phyloP scores from a whole-genome alignment of 92 coral and sea anemone genomes.

The Montipora capitata region DNA sequence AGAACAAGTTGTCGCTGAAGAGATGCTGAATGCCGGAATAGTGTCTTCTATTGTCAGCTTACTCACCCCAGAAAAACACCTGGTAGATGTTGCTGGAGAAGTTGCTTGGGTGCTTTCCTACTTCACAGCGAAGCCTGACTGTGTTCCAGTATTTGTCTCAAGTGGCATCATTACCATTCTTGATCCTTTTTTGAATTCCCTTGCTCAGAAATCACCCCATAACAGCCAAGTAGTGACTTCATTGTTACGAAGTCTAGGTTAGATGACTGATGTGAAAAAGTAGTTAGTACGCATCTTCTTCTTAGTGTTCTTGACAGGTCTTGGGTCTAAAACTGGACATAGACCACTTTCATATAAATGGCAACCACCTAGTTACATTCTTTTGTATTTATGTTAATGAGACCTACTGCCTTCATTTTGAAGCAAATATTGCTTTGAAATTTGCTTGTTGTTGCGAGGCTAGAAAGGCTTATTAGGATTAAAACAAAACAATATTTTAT shows the following conservation, averaged over 20 bases:
- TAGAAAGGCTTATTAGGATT: too few relatives aligned
- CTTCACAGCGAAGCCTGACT: constrained; percentile 82
- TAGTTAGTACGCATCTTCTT: neutral
- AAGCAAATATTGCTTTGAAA: too few relatives aligned
- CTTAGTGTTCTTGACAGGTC: too few relatives aligned
- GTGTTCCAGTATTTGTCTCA: constrained; percentile 84
- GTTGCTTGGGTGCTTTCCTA: constrained; percentile 93
- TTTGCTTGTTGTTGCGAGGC: too few relatives aligned
- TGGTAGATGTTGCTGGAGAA: constrained; percentile 83
- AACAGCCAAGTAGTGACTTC: constrained; percentile 92
- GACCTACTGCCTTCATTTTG: too few relatives aligned
- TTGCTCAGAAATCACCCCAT: constrained; percentile 76
- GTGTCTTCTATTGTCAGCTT: constrained; percentile 73
- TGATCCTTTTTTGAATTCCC: constrained; percentile 60
- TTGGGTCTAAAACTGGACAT: too few relatives aligned
- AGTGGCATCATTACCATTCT: constrained; percentile 78
- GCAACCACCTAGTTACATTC: too few relatives aligned
- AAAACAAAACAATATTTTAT: too few relatives aligned
- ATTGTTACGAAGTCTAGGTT: constrained; percentile 92
- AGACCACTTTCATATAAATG: too few relatives aligned
- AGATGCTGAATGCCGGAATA: constrained; percentile 81
- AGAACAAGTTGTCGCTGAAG: constrained; percentile 73
- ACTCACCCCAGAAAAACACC: constrained; percentile 68
- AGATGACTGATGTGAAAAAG: constrained; percentile 16
- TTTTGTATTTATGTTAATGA: too few relatives aligned